Evolutionary conservation across 2,888 invertebrate species (phyloP), one percentile per base, ranked within the genome.

Genomic region (Rotaria magnacalcarata): DNA sequence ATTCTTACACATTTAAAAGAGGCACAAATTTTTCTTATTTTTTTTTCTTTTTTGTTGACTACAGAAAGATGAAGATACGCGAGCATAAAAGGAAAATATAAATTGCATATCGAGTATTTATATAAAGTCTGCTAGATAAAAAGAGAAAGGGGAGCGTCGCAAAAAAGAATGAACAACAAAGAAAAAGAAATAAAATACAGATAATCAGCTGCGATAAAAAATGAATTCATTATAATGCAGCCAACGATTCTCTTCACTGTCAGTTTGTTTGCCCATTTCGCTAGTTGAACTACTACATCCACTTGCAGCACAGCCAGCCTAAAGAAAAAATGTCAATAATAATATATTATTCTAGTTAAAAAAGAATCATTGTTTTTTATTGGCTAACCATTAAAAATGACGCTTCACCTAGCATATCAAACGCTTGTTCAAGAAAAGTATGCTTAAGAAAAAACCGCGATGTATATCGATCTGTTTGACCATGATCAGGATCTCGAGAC

Each of bases 201-300:
- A 67, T 19, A 67, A 67, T 67, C 67, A 67, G 34, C 88, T 88
- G 85, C 96, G 94, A 89, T 95, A 94, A 92, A 96, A 99, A 88
- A 97, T 95, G 92, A 97, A 99, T 93, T 98, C 99, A 93, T 99
- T 99, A 93, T 99, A 99, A 92, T 99, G 99, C 92, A 97, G 97
- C 99, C 99, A 99, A 91, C 97, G 95, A 91, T 96, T 96, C 91
- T 99, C 99, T 92, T 99, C 99, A 47, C 95, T 94, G 91, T 99
- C 98, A 88, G 96, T 95, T 47, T 80, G 80, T 80, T 80, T 80
- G 4, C 80, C 47, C 47, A 47, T 24, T 67, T 86, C 94, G 88
- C 91, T 92, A 60, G 86, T 91, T 24, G 90, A 89, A 87, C 89
- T 89, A 88, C 90, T 91, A 84, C 91, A 91, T 27, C 91, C 91